Base-by-base conservation (phyloP, 2,113 vertebrate genomes). In the Callopanchax toddi region DNA sequence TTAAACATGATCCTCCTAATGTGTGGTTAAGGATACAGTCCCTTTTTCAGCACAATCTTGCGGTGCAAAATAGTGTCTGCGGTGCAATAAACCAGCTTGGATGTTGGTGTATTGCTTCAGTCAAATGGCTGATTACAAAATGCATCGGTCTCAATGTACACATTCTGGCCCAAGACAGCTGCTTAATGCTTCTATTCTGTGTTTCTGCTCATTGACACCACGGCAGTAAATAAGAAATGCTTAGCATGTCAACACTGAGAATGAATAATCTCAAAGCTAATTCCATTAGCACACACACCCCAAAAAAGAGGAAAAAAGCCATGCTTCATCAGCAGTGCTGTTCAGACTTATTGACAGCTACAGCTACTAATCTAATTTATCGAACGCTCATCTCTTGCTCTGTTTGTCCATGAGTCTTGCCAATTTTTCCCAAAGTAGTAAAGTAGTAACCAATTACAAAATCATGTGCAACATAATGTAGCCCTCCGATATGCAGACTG, bases 271-370 rank as follows among this genome's bases (percentile, higher is more conserved):
- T 55, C 56, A 36, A 51, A 65, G 48, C 43, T 80, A 78, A 82
- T 78, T 69, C 49, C 53, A 81, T 81, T 67, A 83, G 18, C 12
- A n/a, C 34, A 56, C 44, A 68, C 62, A n/a, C n/a, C n/a, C n/a
- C 53, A 64, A 69, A 79, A 55, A 9, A 9, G 5, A 7, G 5
- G 26, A 79, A 76, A 57, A 65, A 66, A 67, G 74, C 57, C 56
- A 60, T 51, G 80, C 66, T 74, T 64, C 57, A 81, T 51, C 69
- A 79, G 63, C 58, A 81, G 52, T 63, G 11, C 57, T 57, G 25
- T 62, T 26, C 36, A 7, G 15, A 50, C 49, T 13, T 29, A 4
- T 40, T 52, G 45, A 67, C 55, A 82, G 57, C 74, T 57, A 69
- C 17, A 60, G 56, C 60, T 60, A 70, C 59, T 77, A 61, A 76